Evolutionary conservation across 1,140 invertebrate species (phyloP), one percentile per base, ranked within the genome.

Genomic region (Drosophila tani): DNA sequence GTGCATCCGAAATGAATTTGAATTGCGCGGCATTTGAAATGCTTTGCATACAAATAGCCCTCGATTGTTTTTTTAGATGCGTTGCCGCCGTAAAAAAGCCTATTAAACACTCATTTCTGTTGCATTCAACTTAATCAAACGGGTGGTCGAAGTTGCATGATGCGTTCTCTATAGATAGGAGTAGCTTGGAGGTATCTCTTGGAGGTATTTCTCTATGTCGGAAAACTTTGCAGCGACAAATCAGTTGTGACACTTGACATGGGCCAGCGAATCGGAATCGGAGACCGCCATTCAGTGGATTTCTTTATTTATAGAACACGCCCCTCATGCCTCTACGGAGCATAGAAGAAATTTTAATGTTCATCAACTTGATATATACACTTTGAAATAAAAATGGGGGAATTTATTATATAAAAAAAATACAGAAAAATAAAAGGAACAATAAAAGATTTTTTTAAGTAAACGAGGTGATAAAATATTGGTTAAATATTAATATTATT

Each of bases 1-100:
- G 50, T 47, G 80, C 67, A 82, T 82, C 64, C 64, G 24, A 82
- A 82, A 74, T 65, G 59, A 53, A 63, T 75, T 75, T 78, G 66
- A 45, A 58, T 71, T 49, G 77, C 21, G 47, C 40, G 57, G 62
- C 82, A 66, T 85, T 85, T 81, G 78, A 86, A 85, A 70, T 70
- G 82, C 62, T 85, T 85, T 85, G 82, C 82, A 85, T 85, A 85
- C 82, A 69, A 84, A 84, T 78, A 9, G 21, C n/a, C 27, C 50
- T 53, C 75, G 56, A 76, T 80, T 59, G 58, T 71, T 41, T 59
- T 40, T 50, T 81, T 63, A 40, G 35, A 66, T 79, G 63, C 38
- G 49, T 59, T 56, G 60, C 19, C 35, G 17, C 24, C 45, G 46
- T 74, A 67, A 67, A 76, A 58, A 63, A 62, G 29, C 27, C 27